These are phyloP conservation scores for Cryptops parisi DNA, from an alignment of 2,888 invertebrate genomes.

Conservation along the genomic window DNA sequence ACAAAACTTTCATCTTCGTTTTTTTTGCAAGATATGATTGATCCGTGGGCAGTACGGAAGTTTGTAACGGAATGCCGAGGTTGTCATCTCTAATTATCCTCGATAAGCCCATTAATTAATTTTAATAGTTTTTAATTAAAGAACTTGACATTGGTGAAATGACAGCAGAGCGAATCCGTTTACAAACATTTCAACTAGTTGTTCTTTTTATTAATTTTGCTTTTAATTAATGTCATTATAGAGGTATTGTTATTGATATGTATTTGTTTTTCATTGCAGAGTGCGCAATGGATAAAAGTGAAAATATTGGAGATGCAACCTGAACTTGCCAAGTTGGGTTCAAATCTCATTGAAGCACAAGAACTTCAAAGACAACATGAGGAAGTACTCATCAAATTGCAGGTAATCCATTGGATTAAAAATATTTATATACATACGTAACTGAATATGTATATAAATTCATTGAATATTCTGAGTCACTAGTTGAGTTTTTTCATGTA, in stretches of 20 bases:
- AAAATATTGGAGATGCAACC: slow-evolving; percentile 76
- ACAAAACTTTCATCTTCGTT: too few species aligned
- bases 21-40: too few species aligned
- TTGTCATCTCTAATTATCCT: too few species aligned
- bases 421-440: too few species aligned
- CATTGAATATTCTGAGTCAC: too few species aligned
- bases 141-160: too few species aligned
- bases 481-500: too few species aligned
- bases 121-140: too few species aligned
- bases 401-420: slow-evolving; percentile 47
- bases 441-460: slow-evolving; percentile 1
- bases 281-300: slow-evolving; percentile 63
- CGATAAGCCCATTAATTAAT: too few species aligned
- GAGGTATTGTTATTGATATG: neutral
- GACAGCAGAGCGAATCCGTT: too few species aligned
- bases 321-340: slow-evolving; percentile 62
- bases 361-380: slow-evolving; percentile 62
- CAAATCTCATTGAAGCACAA: slow-evolving; percentile 56
- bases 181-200: neutral
- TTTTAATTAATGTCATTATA: neutral
- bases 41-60: too few species aligned
- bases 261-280: slow-evolving; percentile 43
- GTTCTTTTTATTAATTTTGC: neutral
- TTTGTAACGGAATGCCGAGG: too few species aligned
- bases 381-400: slow-evolving; percentile 64